Evolutionary conservation across 2,888 invertebrate species (phyloP), one percentile per base, ranked within the genome.

Genomic region (Lissonota sp.): DNA sequence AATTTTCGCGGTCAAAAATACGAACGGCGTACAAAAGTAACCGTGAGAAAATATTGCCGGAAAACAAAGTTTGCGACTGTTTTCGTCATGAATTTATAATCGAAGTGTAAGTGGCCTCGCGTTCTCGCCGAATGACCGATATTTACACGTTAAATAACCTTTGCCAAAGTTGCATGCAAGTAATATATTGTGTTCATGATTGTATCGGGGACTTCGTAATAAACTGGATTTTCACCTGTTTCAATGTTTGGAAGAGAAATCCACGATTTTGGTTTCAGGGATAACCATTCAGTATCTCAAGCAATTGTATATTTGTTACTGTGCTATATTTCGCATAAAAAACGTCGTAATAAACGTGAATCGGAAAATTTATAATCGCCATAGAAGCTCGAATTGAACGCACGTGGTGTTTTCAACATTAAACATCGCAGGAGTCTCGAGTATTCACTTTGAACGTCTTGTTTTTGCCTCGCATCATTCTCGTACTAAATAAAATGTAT

Each of bases 51-150:
- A 69, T 78, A 55, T 58, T 64, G 49, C 46, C 53, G 53, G 74
- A 6, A 40, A 40, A 60, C 77, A 77, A 77, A 80, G 60, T 60
- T 64, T 10, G 57, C 14, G 40, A 14, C 14, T n/a, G 67, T 67
- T 37, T 63, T 80, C 42, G n/a, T 72, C 42, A 71, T 42, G 67
- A 66, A 75, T 80, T 75, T 75, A 67, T 80, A 49, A 67, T 49
- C 49, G 5, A 63, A 71, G 40, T 12, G 44, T 26, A 10, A n/a
- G 53, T 26, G 64, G 46, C 57, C 57, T 73, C 10, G 60, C 16
- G 8, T 51, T 46, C 37, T 16, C 42, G 14, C n/a, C 62, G 51
- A 26, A 10, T 57, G 46, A 44, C 46, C 14, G 44, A 55, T 67
- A 49, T 37, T n/a, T 42, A 51, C 44, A 44, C 42, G n/a, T 46